phyloP scores from a whole-genome alignment of 2,888 invertebrate species.

The Brachylomia viminalis region DNA sequence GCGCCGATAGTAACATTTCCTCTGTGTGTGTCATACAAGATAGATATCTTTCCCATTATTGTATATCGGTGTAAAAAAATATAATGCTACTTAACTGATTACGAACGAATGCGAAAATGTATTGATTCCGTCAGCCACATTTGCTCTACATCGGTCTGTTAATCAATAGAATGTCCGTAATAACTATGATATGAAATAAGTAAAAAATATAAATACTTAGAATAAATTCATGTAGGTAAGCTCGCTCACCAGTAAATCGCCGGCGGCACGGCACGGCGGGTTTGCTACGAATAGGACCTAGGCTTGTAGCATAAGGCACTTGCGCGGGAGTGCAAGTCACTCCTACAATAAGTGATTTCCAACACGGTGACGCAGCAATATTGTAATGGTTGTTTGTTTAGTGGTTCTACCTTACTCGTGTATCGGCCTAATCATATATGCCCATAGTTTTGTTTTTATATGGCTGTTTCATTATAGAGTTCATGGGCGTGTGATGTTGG shows the following conservation, averaged over 20 bases:
- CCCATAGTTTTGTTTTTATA: conserved; percentile 90
- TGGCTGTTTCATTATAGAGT: conserved; percentile 89
- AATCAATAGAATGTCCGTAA: not conserved
- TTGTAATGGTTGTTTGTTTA: conserved; percentile 90
- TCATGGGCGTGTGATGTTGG: conserved; percentile 90
- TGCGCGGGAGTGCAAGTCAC: conserved; percentile 86
- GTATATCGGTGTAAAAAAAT: conserved; percentile 50
- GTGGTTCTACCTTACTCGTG: conserved; percentile 90
- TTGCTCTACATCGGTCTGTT: not conserved
- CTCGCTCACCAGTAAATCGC: conserved; percentile 65
- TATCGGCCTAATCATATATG: conserved; percentile 90
- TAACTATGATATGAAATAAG: not conserved
- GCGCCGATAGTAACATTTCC: conserved; percentile 74
- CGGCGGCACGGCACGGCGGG: conserved; percentile 65
- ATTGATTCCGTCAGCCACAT: not conserved
- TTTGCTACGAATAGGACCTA: conserved; percentile 70
- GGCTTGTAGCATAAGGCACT: conserved; percentile 83
- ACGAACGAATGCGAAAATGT: not conserved
- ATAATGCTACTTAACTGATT: conserved; percentile 15
- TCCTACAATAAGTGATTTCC: conserved; percentile 90
- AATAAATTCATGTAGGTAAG: conserved; percentile 16
- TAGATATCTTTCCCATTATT: conserved; percentile 66
- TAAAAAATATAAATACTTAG: not conserved
- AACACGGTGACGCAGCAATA: conserved; percentile 88
- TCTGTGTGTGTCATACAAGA: conserved; percentile 76